Conservation (phyloP, 2,797 vertebrate genomes). For the Chiloscyllium punctatum region DNA sequence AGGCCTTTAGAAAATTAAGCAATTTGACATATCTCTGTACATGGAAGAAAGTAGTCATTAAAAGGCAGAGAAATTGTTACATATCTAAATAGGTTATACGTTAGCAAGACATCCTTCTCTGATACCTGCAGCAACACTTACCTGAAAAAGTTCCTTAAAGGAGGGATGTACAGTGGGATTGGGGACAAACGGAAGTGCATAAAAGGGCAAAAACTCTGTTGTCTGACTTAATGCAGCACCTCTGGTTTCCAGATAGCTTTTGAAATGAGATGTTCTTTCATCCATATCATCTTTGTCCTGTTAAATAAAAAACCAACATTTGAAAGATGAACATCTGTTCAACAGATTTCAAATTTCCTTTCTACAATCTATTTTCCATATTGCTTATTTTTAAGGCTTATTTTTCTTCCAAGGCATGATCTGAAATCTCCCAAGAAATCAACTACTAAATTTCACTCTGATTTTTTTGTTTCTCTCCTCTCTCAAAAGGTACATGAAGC, state of each 20-base stretch:
- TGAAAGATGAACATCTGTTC: not conserved
- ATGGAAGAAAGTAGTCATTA: not conserved
- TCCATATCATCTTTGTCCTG: slow-evolving; percentile 75
- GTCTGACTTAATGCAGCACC: slow-evolving; percentile 82
- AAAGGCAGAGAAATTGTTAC: not conserved
- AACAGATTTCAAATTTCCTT: not conserved
- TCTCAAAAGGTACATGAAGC: not conserved
- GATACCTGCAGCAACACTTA: slow-evolving; percentile 41
- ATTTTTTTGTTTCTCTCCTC: not conserved
- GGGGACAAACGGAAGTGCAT: slow-evolving; percentile 88
- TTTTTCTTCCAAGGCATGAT: not conserved
- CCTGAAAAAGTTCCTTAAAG: slow-evolving; percentile 89
- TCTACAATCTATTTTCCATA: not conserved
- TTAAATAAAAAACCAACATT: slow-evolving; percentile 38
- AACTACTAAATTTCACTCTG: not conserved
- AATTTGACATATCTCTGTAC: not conserved
- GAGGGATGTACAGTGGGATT: slow-evolving; percentile 80
- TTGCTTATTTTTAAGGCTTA: not conserved
- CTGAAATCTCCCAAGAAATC: not conserved
- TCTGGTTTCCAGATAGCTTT: slow-evolving; percentile 81
- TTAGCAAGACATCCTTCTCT: not conserved
- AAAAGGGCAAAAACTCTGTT: slow-evolving; percentile 87
- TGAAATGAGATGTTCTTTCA: slow-evolving; percentile 73
- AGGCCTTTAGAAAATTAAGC: not conserved
- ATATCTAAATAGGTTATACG: not conserved